Base-by-base conservation (phyloP, 2,888 invertebrate species). In the Maniola hyperantus region DNA sequence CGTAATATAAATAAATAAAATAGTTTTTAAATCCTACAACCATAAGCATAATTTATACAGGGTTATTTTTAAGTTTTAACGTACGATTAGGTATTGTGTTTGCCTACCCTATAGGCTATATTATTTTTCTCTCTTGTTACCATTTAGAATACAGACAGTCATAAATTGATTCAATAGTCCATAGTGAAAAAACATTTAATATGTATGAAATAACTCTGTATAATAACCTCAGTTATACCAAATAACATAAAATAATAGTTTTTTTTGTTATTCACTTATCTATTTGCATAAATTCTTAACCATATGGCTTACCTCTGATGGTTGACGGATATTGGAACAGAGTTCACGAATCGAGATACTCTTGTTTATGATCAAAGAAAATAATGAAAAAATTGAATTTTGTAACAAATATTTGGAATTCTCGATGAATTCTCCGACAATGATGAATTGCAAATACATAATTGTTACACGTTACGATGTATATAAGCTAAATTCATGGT, bases 21-120 rank as follows among this genome's bases (percentile, higher is more conserved):
- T 91, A 89, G 87, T 82, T 83, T 53, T 73, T 81, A 83, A 83
- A 83, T 81, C 72, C 77, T 85, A 87, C 82, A 86, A 87, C 86
- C 83, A 79, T 90, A 90, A 89, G 91, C 89, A 91, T 91, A 90
- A 91, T 91, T 90, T 91, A 89, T 91, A 90, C 91, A 91, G 91
- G 91, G 91, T 91, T 91, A 90, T 89, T 88, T 84, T 87, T 85
- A 84, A 85, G 82, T 73, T 77, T 81, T 82, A 79, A 77, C 78
- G 78, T 80, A 78, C 77, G 50, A 63, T 71, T 64, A 67, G 44
- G 20, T 65, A 58, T 65, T 60, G 51, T 66, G 33, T 61, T 59
- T 26, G 39, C n/a, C 20, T 51, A 51, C 46, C 36, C 48, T 61
- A 59, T n/a, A n/a, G n/a, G n/a, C n/a, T n/a, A n/a, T n/a, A n/a